Evolutionary conservation across 1,140 invertebrate species (phyloP).

Genomic region (Bombus breviceps): DNA sequence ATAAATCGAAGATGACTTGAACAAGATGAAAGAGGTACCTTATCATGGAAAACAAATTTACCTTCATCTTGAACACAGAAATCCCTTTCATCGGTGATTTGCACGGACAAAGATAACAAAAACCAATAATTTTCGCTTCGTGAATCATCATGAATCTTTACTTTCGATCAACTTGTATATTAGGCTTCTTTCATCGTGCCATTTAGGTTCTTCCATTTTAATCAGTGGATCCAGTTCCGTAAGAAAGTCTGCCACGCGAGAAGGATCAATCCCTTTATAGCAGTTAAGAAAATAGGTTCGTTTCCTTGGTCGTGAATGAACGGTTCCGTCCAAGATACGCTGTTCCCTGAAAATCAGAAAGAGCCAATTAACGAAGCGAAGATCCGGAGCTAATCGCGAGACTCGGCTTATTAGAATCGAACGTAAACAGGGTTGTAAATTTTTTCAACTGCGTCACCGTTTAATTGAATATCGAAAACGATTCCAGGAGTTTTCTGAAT

Average conservation of each 20-base stretch:
- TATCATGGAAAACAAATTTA: too few relatives aligned
- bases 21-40: too few relatives aligned
- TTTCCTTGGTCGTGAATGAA: constrained; percentile 30
- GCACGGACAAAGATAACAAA: too few relatives aligned
- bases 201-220: background rate
- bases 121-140: too few relatives aligned
- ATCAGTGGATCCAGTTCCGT: background rate
- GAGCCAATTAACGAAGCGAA: constrained; percentile 62
- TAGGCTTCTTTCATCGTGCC: background rate
- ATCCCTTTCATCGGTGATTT: too few relatives aligned
- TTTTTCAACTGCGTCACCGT: constrained; percentile 54
- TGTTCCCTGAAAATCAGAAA: background rate
- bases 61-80: too few relatives aligned
- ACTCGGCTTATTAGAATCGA: constrained; percentile 36
- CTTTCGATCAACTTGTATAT: too few relatives aligned
- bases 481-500: background rate
- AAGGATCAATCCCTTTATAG: constrained; percentile 2
- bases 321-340: background rate
- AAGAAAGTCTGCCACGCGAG: background rate
- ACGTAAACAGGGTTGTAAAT: constrained; percentile 74
- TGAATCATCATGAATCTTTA: too few relatives aligned
- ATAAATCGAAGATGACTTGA: too few relatives aligned
- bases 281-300: constrained; percentile 30
- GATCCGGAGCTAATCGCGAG: constrained; percentile 47
- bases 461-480: constrained; percentile 58